Evolutionary conservation across 2,888 invertebrate species (phyloP).

Genomic region (Ctenicera cuprea): DNA sequence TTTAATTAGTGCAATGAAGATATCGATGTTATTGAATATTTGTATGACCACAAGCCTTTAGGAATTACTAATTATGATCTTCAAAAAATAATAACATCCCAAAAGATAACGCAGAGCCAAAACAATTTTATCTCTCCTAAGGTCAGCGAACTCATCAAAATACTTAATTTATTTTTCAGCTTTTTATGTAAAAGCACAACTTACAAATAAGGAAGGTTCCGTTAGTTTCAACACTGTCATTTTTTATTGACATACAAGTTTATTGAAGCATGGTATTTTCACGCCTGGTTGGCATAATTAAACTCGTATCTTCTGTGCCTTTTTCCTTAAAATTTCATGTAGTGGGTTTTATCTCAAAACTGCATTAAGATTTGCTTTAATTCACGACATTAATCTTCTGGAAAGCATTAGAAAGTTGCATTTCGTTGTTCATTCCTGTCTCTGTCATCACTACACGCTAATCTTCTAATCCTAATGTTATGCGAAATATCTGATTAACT

Average conservation of each 20-base stretch:
- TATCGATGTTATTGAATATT: too few relatives aligned
- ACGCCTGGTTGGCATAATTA: slow-evolving; percentile 2
- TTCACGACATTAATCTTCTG: not conserved
- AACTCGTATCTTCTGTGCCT: not conserved
- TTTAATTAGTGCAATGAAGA: too few relatives aligned
- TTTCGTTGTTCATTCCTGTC: not conserved
- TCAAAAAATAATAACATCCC: not conserved
- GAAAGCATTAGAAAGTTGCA: not conserved
- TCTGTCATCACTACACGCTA: not conserved
- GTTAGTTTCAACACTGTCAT: slow-evolving; percentile 5
- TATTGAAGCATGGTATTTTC: slow-evolving; percentile 11
- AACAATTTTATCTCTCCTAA: not conserved
- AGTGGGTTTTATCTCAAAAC: not conserved
- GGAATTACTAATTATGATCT: not conserved
- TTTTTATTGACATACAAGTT: not conserved
- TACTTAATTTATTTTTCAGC: not conserved
- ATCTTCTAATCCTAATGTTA: not conserved
- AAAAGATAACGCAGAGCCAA: not conserved
- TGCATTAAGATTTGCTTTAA: not conserved
- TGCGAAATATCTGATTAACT: not conserved
- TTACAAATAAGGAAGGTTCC: slow-evolving; percentile 9
- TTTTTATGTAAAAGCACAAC: not conserved
- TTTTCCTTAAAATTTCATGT: not conserved
- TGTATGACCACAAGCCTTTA: too few relatives aligned
- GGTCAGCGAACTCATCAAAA: slow-evolving; percentile 6